Evolutionary conservation across 2,888 invertebrate species (phyloP).

Genomic region (Drosophila dives): DNA sequence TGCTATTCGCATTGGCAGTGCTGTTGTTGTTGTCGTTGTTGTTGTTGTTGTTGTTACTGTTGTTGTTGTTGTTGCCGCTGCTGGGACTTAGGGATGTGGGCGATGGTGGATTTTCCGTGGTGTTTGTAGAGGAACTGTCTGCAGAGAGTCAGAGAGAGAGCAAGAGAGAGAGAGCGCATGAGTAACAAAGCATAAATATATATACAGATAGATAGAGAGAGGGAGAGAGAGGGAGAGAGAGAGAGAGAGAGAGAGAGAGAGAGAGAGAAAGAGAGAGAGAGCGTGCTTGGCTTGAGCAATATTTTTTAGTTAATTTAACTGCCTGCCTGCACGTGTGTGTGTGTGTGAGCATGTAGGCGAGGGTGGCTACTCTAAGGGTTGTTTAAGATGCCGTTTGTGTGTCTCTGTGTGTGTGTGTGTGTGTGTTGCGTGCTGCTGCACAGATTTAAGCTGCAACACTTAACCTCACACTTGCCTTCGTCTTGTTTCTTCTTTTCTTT

Average conservation of each 20-base stretch:
- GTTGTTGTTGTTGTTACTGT: constrained; percentile 34
- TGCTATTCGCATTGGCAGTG: constrained; percentile 76
- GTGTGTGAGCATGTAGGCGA: constrained; percentile 15
- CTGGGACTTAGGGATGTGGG: constrained; percentile 87
- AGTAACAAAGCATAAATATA: constrained; percentile 64
- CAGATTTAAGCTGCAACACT: constrained; percentile 79
- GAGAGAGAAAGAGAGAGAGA: constrained; percentile 28
- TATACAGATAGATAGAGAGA: constrained; percentile 13
- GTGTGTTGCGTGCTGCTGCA: constrained; percentile 31
- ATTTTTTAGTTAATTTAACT: constrained; percentile 68
- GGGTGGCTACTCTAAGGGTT: constrained; percentile 55
- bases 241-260: constrained; percentile 24
- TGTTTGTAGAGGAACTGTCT: constrained; percentile 91
- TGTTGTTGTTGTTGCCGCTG: constrained; percentile 83
- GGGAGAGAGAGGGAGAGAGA: constrained; percentile 20
- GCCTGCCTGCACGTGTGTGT: constrained; percentile 14
- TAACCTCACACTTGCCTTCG: constrained; percentile 77
- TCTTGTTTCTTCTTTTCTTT: constrained; percentile 44
- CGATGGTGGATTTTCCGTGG: constrained; percentile 88
- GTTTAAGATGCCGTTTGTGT: constrained; percentile 40
- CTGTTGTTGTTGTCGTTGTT: constrained; percentile 45
- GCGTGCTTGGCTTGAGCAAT: constrained; percentile 28
- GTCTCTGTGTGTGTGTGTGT: constrained; percentile 9
- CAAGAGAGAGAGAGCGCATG: constrained; percentile 33
- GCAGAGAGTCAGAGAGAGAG: constrained; percentile 83